Evolutionary conservation across 2,113 vertebrate species (phyloP), one percentile per base, ranked within the genome.

Genomic region (Perca fluviatilis): DNA sequence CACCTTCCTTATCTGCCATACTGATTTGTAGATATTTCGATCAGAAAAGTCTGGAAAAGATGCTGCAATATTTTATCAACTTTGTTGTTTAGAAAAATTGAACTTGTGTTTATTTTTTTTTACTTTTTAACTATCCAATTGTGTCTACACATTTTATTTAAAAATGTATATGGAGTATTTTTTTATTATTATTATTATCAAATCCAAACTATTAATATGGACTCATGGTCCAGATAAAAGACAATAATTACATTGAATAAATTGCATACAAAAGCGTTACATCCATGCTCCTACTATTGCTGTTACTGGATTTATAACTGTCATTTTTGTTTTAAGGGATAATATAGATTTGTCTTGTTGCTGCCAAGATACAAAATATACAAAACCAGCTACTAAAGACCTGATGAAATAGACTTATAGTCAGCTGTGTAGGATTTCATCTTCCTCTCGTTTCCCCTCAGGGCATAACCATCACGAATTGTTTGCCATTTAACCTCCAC

Each of bases 401-500:
- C 23, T 64, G 33, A 23, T 67, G 54, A 84, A 70, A 79, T 13
- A 18, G 79, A 72, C 49, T 83, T 60, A 63, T 47, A 75, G 25
- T 78, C 66, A 85, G 79, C 56, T 85, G 79, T 86, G 84, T 18
- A 86, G 82, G 79, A 89, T 86, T 88, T 78, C 83, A 84, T 91
- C 86, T 88, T 51, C 82, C 71, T 21, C 79, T 83, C 10, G n/a
- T 72, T 36, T 61, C 60, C 76, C 92, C 84, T 82, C 85, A 36
- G 89, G 92, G 77, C 82, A 68, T 56, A 82, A 78, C 82, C 84
- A 86, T 82, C 81, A 76, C 66, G 62, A 80, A 84, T 80, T 82
- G 72, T 88, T 88, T 89, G 85, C 87, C 89, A 86, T 91, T 90
- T 89, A 89, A 91, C 89, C 90, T 82, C 86, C 69, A 77, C 77